phyloP scores from a whole-genome alignment of 2,113 vertebrate species.

The Pomatorhinus ruficollis region DNA sequence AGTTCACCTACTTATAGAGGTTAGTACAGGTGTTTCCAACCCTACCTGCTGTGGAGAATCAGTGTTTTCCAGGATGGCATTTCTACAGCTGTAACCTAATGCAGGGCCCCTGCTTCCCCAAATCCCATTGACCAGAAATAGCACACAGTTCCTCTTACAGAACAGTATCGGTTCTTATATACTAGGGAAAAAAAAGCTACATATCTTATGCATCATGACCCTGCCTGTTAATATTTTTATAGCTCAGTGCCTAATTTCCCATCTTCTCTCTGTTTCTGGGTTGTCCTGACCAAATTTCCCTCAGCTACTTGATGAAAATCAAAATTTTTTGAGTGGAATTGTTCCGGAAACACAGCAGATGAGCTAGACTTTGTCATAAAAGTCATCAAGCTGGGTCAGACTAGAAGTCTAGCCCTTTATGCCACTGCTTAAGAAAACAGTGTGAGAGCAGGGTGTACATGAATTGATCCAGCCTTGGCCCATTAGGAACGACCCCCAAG shows the following conservation, averaged over 20 bases:
- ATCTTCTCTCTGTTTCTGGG: background rate
- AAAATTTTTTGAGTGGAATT: background rate
- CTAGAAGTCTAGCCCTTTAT: background rate
- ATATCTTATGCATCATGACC: background rate
- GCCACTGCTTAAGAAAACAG: background rate
- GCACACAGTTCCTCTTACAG: background rate
- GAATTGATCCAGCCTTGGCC: background rate
- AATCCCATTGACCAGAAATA: background rate
- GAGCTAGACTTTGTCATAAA: background rate
- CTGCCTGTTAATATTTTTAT: background rate
- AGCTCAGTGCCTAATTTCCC: background rate
- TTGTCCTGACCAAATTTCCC: background rate
- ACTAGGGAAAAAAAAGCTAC: background rate
- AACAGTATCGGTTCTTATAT: background rate
- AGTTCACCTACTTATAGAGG: background rate
- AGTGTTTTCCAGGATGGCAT: background rate
- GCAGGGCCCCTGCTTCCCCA: fast-evolving
- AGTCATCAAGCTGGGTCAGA: background rate
- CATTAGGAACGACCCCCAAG: background rate
- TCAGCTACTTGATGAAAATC: background rate
- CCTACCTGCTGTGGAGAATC: background rate
- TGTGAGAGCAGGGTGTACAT: fast-evolving
- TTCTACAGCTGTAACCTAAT: background rate
- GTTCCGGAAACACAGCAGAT: background rate
- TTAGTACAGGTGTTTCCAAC: background rate